Evolutionary conservation across 2,113 vertebrate species (phyloP).

Genomic region (Pachycephala philippinensis): DNA sequence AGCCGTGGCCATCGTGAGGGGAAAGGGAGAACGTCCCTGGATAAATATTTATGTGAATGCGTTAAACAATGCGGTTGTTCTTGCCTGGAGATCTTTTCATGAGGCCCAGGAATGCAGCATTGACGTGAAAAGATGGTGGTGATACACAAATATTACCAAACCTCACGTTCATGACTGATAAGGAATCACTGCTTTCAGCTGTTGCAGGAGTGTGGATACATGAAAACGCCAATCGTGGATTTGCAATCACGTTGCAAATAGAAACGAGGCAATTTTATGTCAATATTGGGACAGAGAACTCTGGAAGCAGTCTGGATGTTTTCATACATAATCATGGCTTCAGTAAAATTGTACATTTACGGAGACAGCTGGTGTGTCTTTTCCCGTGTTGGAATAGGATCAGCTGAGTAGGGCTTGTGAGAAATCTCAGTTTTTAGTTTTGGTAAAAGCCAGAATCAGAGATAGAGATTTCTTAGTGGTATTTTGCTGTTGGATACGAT

Average conservation of each 20-base stretch:
- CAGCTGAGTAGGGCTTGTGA: background rate
- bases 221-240: background rate
- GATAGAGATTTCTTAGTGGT: background rate
- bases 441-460: background rate
- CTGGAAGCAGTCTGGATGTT: constrained; percentile 17
- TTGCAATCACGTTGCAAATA: background rate
- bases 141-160: background rate
- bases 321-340: background rate
- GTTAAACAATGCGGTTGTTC: background rate
- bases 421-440: background rate
- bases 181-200: background rate
- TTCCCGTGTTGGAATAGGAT: background rate
- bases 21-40: background rate
- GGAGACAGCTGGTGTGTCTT: background rate
- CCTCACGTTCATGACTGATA: background rate
- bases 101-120: background rate
- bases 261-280: background rate
- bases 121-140: background rate
- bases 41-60: background rate
- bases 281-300: constrained; percentile 19
- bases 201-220: background rate
- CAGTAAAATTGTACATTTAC: background rate
- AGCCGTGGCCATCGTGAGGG: background rate
- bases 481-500: background rate
- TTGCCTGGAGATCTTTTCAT: background rate